Base-by-base conservation (phyloP, 2,797 vertebrate species). In the Helicolenus hilgendorfi region DNA sequence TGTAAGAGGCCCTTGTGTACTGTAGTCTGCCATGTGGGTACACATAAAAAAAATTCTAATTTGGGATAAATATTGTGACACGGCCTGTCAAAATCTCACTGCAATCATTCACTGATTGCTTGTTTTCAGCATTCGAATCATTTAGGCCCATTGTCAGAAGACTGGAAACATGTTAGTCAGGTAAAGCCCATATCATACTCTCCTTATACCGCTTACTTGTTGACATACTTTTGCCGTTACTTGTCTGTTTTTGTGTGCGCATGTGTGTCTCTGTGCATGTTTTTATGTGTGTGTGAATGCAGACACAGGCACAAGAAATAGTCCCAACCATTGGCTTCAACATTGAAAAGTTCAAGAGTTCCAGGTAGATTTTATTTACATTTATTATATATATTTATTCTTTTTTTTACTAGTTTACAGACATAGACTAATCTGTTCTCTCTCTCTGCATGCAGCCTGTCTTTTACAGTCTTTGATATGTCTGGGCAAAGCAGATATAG, bases 401-500 rank as follows among this genome's bases (percentile, higher is more conserved):
- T 72, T 7, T 58, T 18, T 36, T 70, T 24, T 7, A 59, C 7
- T 5, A 26, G 11, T 69, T 63, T 24, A 33, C 6, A 63, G 11
- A 3, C 4, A 1, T 13, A 11, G 3, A 63, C 70, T 79, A n/a
- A 4, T 35, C 3, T 36, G 26, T 62, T 60, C 56, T 62, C 14
- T 56, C 45, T 81, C 4, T 84, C 67, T 83, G 41, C 26, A 33
- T 90, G 24, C 92, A 99, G 99, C 95, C 95, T 99, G 91, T 99
- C 98, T 38, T 99, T 99, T 93, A 99, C 98, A 53, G 98, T 99
- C 70, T 99, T 99, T 95, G 99, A 99, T 87, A 99, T 99, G 99
- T 99, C 98, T 70, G 99, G 99, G 75, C 99, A 99, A 96, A 98
- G 98, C 90, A 98, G 98, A 96, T 99, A 99, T 94, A 98, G 99